Conservation (phyloP, 2,888 invertebrate genomes). For the Scrobipalpa atriplicella region DNA sequence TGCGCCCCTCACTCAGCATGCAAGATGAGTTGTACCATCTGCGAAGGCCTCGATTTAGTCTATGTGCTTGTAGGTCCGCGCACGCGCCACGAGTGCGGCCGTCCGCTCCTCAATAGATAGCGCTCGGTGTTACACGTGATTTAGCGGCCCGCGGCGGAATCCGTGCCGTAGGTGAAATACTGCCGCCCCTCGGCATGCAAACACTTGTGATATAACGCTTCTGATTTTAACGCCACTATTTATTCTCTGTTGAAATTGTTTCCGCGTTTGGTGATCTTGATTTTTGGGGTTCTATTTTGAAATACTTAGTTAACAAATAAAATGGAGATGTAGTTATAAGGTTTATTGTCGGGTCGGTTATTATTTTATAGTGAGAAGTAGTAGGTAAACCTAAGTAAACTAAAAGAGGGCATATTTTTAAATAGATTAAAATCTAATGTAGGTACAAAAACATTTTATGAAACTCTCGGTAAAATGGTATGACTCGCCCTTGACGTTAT, state of each 20-base stretch:
- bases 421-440: too few species aligned
- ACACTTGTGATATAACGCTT: slow-evolving; percentile 22
- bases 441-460: not conserved
- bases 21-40: not conserved
- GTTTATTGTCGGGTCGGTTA: too few species aligned
- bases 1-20: not conserved
- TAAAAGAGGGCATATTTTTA: too few species aligned
- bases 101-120: slow-evolving; percentile 41
- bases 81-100: slow-evolving; percentile 62
- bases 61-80: slow-evolving; percentile 43
- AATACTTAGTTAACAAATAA: not conserved
- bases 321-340: not conserved
- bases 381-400: too few species aligned
- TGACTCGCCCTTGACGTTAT: not conserved
- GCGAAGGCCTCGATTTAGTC: slow-evolving; percentile 32
- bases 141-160: slow-evolving; percentile 51
- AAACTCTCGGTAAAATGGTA: not conserved
- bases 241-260: slow-evolving; percentile 11
- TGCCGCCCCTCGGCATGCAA: slow-evolving; percentile 20
- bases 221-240: slow-evolving; percentile 22
- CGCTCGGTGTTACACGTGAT: slow-evolving; percentile 52
- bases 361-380: too few species aligned
- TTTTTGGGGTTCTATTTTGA: slow-evolving; percentile 7
- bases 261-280: slow-evolving; percentile 16
- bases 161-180: slow-evolving; percentile 26